These are phyloP conservation scores for Ditula angustiorana DNA, from an alignment of 2,888 invertebrate genomes.

Conservation along the genomic window DNA sequence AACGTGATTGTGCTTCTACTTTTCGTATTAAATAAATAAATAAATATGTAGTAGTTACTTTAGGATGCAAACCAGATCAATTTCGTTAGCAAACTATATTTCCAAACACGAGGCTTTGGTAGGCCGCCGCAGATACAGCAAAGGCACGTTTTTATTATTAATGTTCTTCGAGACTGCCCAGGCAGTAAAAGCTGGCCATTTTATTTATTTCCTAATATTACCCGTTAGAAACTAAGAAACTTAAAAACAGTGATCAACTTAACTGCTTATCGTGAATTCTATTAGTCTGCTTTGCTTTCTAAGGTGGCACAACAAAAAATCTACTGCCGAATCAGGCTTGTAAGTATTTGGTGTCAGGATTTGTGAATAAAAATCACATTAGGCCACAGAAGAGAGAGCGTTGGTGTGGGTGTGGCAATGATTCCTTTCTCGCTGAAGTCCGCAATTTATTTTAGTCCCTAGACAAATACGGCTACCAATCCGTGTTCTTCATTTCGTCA, in stretches of 20 bases:
- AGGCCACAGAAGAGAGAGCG: neutral
- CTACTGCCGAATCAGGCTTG: too few relatives aligned
- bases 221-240: too few relatives aligned
- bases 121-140: neutral
- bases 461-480: neutral
- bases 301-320: too few relatives aligned
- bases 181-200: neutral
- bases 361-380: neutral
- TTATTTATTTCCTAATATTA: neutral
- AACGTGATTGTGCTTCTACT: too few relatives aligned
- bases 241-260: too few relatives aligned
- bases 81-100: too few relatives aligned
- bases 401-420: neutral
- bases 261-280: too few relatives aligned
- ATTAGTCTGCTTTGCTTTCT: too few relatives aligned
- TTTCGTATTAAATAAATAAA: too few relatives aligned
- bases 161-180: neutral
- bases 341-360: neutral
- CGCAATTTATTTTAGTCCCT: neutral
- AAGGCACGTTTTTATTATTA: neutral
- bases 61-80: too few relatives aligned
- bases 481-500: neutral
- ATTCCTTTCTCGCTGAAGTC: neutral
- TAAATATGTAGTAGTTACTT: too few relatives aligned
- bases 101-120: neutral